Evolutionary conservation across 2,888 invertebrate species (phyloP).

Genomic region (Fissipunctia ypsillon): DNA sequence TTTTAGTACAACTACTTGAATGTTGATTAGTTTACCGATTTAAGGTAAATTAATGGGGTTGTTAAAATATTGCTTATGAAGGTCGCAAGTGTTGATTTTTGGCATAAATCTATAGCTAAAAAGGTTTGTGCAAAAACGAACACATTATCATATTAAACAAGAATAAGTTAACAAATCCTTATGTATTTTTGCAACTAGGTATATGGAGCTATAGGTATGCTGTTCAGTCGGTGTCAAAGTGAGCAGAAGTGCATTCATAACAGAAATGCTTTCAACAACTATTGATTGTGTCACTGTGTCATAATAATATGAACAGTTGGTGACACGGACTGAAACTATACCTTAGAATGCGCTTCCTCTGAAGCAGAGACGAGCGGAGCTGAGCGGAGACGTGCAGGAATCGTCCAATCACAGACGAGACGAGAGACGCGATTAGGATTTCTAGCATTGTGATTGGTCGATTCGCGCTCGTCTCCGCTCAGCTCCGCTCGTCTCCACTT

Average conservation of each 20-base stretch:
- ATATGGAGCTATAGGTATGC: too few relatives aligned
- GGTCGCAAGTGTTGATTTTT: slow-evolving; percentile 17
- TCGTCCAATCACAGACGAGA: too few relatives aligned
- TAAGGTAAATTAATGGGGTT: slow-evolving; percentile 49
- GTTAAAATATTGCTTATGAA: slow-evolving; percentile 46
- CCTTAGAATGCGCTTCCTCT: too few relatives aligned
- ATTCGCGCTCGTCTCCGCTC: too few relatives aligned
- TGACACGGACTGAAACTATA: neutral
- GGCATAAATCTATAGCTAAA: slow-evolving; percentile 37
- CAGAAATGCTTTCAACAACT: slow-evolving; percentile 9
- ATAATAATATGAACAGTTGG: neutral
- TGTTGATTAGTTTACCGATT: slow-evolving; percentile 58
- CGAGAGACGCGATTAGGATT: too few relatives aligned
- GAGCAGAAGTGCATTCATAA: too few relatives aligned
- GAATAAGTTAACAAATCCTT: neutral
- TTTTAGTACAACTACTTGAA: slow-evolving; percentile 66
- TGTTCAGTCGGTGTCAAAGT: neutral
- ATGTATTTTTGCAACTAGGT: neutral
- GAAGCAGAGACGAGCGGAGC: too few relatives aligned
- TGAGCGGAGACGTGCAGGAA: too few relatives aligned
- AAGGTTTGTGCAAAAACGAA: slow-evolving; percentile 12
- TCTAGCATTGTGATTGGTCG: too few relatives aligned
- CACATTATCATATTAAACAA: slow-evolving; percentile 2
- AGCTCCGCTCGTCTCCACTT: too few relatives aligned
- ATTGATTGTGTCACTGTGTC: neutral